Evolutionary conservation across 2,113 vertebrate species (phyloP).

Genomic region (Xerus inauris): DNA sequence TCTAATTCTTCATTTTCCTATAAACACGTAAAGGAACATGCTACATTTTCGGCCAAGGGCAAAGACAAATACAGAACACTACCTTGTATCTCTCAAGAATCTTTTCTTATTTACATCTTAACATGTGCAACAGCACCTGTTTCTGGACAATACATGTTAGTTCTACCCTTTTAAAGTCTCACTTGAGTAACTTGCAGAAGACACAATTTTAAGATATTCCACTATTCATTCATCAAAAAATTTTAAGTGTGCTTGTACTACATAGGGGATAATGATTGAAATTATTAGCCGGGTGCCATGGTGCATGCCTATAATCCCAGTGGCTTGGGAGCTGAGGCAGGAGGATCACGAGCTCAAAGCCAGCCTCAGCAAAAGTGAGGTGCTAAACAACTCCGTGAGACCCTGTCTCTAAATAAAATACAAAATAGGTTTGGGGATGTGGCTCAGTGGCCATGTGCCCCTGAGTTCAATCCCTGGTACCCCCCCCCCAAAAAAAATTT

Average conservation of each 20-base stretch:
- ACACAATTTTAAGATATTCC: background rate
- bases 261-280: background rate
- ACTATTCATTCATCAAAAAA: background rate
- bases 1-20: slow-evolving; percentile 91
- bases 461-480: too few species aligned
- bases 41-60: slow-evolving; percentile 42
- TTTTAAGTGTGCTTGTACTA: background rate
- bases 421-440: too few species aligned
- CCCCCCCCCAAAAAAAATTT: too few species aligned
- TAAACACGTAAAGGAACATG: slow-evolving; percentile 36
- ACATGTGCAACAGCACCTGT: background rate
- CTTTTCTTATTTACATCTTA: background rate
- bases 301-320: too few species aligned
- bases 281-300: too few species aligned
- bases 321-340: too few species aligned
- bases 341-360: too few species aligned
- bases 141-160: slow-evolving; percentile 45
- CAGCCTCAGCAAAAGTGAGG: too few species aligned
- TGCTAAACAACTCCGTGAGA: too few species aligned
- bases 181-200: slow-evolving; percentile 35
- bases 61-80: slow-evolving; percentile 43
- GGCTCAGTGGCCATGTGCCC: too few species aligned
- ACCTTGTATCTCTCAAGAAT: background rate
- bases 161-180: background rate
- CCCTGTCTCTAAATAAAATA: too few species aligned